These are phyloP conservation scores for Drosophila pegasa DNA, from an alignment of 2,888 invertebrate species.

Conservation along the genomic window DNA sequence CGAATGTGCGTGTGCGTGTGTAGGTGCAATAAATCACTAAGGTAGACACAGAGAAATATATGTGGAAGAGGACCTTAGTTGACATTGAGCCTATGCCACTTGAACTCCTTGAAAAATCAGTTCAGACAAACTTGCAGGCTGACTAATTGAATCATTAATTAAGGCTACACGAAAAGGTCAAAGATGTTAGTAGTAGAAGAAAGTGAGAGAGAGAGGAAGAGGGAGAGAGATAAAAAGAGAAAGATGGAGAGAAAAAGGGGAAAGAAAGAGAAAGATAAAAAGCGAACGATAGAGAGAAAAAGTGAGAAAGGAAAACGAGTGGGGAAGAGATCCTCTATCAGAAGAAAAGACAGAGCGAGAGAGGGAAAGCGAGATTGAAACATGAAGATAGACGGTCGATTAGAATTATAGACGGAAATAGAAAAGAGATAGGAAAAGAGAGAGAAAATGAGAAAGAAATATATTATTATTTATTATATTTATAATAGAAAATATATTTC, in stretches of 20 bases:
- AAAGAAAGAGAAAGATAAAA: background rate
- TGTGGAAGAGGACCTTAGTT: conserved; percentile 12
- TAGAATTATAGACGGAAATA: background rate
- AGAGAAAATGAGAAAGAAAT: too few species aligned
- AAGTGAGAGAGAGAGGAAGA: too few species aligned
- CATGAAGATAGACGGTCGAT: too few species aligned
- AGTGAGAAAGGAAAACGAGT: background rate
- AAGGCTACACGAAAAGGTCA: conserved; percentile 28
- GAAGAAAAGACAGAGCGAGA: background rate
- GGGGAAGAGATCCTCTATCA: too few species aligned
- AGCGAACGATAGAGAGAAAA: background rate
- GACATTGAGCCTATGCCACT: conserved; percentile 26
- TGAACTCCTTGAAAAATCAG: conserved; percentile 45
- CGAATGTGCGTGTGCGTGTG: conserved; percentile 10
- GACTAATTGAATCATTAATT: conserved; percentile 39
- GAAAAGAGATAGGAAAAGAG: background rate
- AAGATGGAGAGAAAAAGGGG: background rate
- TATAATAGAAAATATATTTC: too few species aligned
- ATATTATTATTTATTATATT: too few species aligned
- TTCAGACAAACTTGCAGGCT: conserved; percentile 33
- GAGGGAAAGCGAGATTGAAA: background rate
- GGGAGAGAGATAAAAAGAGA: background rate
- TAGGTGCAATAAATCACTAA: conserved; percentile 22
- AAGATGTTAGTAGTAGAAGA: conserved; percentile 2
- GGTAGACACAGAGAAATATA: conserved; percentile 15